phyloP scores from a whole-genome alignment of 2,797 vertebrate species.

The Sebastes itinus region DNA sequence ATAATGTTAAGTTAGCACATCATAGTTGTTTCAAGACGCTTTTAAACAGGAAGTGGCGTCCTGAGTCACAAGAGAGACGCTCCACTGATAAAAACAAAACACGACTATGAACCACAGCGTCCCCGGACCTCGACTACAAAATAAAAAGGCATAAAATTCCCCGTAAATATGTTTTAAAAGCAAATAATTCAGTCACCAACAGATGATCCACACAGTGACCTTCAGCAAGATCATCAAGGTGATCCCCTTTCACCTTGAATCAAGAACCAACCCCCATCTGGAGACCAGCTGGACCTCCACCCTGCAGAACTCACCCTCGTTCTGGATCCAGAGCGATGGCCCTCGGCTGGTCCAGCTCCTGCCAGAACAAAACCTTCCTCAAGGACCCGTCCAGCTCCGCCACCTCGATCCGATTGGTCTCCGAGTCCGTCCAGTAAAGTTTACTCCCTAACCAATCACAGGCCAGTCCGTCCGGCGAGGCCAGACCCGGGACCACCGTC shows the following conservation, averaged over 20 bases:
- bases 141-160: not conserved
- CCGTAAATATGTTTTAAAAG: not conserved
- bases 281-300: not conserved
- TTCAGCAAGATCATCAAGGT: not conserved
- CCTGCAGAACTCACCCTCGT: slow-evolving; percentile 87
- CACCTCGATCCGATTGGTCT: slow-evolving; percentile 96
- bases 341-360: slow-evolving; percentile 96
- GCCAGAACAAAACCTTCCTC: slow-evolving; percentile 97
- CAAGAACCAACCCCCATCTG: not conserved
- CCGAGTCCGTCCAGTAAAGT: slow-evolving; percentile 98
- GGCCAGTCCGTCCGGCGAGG: slow-evolving; percentile 94
- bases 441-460: slow-evolving; percentile 97
- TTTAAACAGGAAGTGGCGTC: no score
- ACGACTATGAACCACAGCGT: no score
- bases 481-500: slow-evolving; percentile 90
- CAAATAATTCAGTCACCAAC: no score
- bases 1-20: no score
- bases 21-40: no score
- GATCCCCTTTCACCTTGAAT: not conserved
- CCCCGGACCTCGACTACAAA: not conserved
- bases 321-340: slow-evolving; percentile 95
- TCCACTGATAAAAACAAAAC: no score
- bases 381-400: slow-evolving; percentile 91
- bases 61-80: no score
- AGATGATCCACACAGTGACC: no score